These are phyloP conservation scores for Amphipoea oculea DNA, from an alignment of 2,888 invertebrate genomes.

Conservation along the genomic window DNA sequence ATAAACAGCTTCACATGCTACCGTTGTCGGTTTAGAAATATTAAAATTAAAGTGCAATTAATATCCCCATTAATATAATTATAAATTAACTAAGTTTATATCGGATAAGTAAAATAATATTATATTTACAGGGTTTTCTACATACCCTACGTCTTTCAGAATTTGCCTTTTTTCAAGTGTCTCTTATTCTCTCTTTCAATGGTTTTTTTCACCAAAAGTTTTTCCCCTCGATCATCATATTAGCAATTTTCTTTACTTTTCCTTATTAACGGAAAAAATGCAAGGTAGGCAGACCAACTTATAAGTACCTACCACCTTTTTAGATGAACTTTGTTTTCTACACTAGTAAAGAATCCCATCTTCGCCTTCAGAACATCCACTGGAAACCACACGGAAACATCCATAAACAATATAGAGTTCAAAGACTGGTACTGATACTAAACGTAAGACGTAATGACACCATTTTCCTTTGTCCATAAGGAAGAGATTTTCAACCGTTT, in stretches of 20 bases:
- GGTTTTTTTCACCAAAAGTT: neutral
- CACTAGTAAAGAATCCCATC: neutral
- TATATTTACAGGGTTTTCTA: neutral
- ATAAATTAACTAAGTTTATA: neutral
- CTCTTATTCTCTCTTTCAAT: neutral
- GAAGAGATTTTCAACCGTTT: constrained; percentile 47
- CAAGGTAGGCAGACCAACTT: neutral
- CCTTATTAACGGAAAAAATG: neutral
- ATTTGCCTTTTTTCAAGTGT: no score
- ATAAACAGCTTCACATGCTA: no score
- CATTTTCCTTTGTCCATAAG: constrained; percentile 52
- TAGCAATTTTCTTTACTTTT: neutral
- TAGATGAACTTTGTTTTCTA: neutral
- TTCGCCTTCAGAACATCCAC: neutral
- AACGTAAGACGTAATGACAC: neutral
- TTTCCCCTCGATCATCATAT: neutral
- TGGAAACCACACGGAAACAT: neutral
- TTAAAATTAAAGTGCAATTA: no score
- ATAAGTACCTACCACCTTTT: neutral
- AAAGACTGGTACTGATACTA: neutral
- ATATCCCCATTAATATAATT: neutral
- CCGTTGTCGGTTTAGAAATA: no score
- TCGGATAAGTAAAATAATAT: neutral
- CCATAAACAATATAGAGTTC: neutral
- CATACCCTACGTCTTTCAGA: no score